Percentiles rank a stretch among this genome's conserved stretches.
Evolutionary conservation across 2,888 invertebrate genomes (phyloP).

Genomic region (Pteria penguin): DNA sequence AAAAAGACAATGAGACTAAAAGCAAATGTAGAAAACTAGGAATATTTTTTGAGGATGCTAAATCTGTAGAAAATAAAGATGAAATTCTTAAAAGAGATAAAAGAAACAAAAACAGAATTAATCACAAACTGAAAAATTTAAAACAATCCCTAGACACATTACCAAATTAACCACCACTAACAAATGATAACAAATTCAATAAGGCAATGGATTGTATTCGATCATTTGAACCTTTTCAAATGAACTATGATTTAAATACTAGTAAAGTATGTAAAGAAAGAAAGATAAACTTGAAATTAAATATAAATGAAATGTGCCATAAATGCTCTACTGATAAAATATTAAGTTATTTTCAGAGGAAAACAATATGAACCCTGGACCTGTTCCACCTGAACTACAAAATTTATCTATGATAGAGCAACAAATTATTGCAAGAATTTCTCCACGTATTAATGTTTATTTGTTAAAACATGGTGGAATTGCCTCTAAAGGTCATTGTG

Average conservation of each 20-base stretch:
- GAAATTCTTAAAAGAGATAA: background rate
- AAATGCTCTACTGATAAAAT: conserved; percentile 25
- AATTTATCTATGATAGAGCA: conserved; percentile 45
- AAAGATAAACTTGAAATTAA: too few relatives aligned
- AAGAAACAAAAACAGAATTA: conserved; percentile 21
- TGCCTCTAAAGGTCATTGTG: conserved; percentile 48
- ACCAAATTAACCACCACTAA: conserved; percentile 24
- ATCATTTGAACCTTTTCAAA: too few relatives aligned
- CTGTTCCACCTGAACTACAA: conserved; percentile 31
- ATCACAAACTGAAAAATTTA: conserved; percentile 3
- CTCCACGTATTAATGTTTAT: conserved; percentile 45
- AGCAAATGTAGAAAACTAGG: too few relatives aligned
- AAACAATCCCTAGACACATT: conserved; percentile 10
- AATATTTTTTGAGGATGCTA: too few relatives aligned
- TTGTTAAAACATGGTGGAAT: conserved; percentile 52
- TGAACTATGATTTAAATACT: too few relatives aligned
- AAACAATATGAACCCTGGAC: conserved; percentile 49
- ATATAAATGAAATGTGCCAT: conserved; percentile 7
- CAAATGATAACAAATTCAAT: conserved; percentile 25
- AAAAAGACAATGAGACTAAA: too few relatives aligned
- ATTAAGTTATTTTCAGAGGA: conserved; percentile 40
- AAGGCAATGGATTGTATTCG: conserved; percentile 42
- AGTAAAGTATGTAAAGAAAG: too few relatives aligned
- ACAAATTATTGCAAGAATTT: conserved; percentile 42
- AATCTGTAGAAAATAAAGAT: background rate